Conservation (phyloP, 92 coral and sea anemone genomes). For the Epizoanthus illoricatus region DNA sequence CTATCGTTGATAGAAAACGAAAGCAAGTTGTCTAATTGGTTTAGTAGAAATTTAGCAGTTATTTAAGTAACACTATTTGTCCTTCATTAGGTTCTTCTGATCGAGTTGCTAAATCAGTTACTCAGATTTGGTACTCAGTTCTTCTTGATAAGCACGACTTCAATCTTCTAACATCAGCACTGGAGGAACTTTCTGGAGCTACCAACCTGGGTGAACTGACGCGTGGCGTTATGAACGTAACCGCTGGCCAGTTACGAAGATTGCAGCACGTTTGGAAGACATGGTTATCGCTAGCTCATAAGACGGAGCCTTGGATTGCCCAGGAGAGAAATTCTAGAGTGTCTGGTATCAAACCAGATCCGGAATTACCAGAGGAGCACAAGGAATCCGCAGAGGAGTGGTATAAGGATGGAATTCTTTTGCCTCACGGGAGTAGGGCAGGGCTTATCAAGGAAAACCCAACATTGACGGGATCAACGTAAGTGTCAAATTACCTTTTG, state of each 20-base stretch:
- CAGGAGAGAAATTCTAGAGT: slow-evolving; percentile 32
- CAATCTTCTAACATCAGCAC: slow-evolving; percentile 39
- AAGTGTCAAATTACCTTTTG: not conserved
- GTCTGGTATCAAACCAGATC: slow-evolving; percentile 1
- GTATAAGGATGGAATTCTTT: slow-evolving; percentile 65
- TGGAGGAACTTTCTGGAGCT: slow-evolving; percentile 43
- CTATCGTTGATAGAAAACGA: too few species aligned
- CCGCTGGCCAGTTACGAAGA: slow-evolving; percentile 37
- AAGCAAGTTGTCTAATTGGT: too few species aligned
- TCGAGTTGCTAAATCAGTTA: slow-evolving; percentile 56
- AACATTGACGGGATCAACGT: slow-evolving; percentile 59
- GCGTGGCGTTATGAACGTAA: slow-evolving; percentile 48
- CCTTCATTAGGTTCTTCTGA: not conserved
- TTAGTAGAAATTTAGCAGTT: not conserved
- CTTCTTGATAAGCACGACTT: slow-evolving; percentile 50
- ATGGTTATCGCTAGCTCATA: slow-evolving; percentile 57
- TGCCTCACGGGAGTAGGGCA: slow-evolving; percentile 20
- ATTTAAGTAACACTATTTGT: too few species aligned
- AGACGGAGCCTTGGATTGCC: slow-evolving; percentile 46
- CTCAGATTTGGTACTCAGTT: slow-evolving; percentile 83
- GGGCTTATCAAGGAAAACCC: slow-evolving; percentile 54
- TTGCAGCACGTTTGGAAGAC: slow-evolving; percentile 61
- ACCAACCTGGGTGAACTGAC: slow-evolving; percentile 58
- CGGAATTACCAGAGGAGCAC: slow-evolving; percentile 61
- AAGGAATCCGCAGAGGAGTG: slow-evolving; percentile 60